A percentile compares a stretch with the other conserved stretches of the same genome.
These are phyloP conservation scores for Leucophenga varia DNA, from an alignment of 1,140 invertebrate species.

Conservation along the genomic window DNA sequence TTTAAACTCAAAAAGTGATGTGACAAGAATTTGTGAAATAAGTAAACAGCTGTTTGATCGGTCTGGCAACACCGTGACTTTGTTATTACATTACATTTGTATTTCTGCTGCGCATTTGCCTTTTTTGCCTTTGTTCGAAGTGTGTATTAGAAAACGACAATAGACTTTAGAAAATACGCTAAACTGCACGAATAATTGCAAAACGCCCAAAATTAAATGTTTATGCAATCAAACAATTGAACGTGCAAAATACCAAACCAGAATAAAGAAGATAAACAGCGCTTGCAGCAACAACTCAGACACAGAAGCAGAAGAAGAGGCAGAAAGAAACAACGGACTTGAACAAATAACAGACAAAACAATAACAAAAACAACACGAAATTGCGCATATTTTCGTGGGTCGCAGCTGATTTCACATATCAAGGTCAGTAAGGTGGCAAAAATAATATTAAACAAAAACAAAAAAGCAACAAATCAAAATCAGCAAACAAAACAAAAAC, in stretches of 20 bases:
- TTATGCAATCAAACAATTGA: conserved; percentile 19
- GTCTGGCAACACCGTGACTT: conserved; percentile 31
- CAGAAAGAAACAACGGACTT: conserved; percentile 22
- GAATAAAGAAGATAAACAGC: conserved; percentile 10
- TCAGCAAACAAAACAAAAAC: too few species aligned
- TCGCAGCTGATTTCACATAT: conserved; percentile 48
- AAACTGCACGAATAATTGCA: conserved; percentile 29
- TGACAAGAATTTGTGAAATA: conserved; percentile 6
- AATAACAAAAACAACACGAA: conserved; percentile 29
- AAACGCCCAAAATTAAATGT: conserved; percentile 19
- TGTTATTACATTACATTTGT: conserved; percentile 50
- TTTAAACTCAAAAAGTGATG: background rate
- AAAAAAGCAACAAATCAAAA: conserved; percentile 14
- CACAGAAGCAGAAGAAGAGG: background rate
- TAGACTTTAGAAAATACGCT: conserved; percentile 22
- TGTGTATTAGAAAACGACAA: conserved; percentile 33
- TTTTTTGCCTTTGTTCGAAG: conserved; percentile 40
- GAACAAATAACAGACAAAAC: conserved; percentile 28
- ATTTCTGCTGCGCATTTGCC: conserved; percentile 47
- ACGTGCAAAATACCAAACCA: conserved; percentile 14
- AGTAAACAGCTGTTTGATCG: conserved; percentile 29
- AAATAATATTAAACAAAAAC: too few species aligned
- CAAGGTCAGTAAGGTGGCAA: conserved; percentile 44
- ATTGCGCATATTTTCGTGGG: conserved; percentile 46
- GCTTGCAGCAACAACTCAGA: background rate